phyloP scores from a whole-genome alignment of 2,797 vertebrate genomes.

The Toxotes lorentzi region DNA sequence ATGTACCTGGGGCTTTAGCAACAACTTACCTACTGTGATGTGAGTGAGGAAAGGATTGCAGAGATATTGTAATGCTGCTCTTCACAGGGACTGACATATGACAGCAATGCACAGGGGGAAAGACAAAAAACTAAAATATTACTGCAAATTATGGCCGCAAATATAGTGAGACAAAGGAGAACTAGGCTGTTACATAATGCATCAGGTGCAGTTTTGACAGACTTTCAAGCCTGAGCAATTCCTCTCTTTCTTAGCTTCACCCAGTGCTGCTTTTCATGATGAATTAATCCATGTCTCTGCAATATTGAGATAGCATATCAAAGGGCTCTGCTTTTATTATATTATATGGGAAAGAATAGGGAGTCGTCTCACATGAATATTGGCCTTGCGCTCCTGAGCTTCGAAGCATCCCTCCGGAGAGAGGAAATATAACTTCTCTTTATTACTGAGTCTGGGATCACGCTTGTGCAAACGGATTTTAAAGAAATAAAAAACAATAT shows the following conservation, averaged over 20 bases:
- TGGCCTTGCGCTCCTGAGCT: conserved; percentile 19
- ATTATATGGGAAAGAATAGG: conserved; percentile 44
- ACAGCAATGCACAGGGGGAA: conserved; percentile 2
- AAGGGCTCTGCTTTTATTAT: conserved; percentile 24
- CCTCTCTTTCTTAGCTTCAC: conserved; percentile 8
- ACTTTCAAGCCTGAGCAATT: conserved; percentile 17
- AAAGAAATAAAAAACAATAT: not conserved
- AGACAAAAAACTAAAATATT: conserved; percentile 17
- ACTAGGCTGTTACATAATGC: conserved; percentile 4
- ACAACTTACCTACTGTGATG: conserved; percentile 31
- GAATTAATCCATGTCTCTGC: conserved; percentile 38
- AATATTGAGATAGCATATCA: conserved; percentile 48
- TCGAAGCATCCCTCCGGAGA: conserved; percentile 22
- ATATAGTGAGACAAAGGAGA: conserved; percentile 35
- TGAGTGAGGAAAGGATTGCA: conserved; percentile 20
- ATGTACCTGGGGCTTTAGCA: conserved; percentile 29
- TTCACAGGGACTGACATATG: conserved; percentile 19
- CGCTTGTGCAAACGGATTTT: conserved; percentile 15
- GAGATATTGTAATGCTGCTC: conserved; percentile 10
- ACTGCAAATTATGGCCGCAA: conserved; percentile 9
- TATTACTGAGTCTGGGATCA: conserved; percentile 37
- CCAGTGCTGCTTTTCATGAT: conserved; percentile 23
- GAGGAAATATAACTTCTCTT: conserved; percentile 30
- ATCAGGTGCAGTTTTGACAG: conserved; percentile 2
- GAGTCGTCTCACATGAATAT: conserved; percentile 16